Conservation (phyloP, 2,113 vertebrate species). For the Rattus rattus region DNA sequence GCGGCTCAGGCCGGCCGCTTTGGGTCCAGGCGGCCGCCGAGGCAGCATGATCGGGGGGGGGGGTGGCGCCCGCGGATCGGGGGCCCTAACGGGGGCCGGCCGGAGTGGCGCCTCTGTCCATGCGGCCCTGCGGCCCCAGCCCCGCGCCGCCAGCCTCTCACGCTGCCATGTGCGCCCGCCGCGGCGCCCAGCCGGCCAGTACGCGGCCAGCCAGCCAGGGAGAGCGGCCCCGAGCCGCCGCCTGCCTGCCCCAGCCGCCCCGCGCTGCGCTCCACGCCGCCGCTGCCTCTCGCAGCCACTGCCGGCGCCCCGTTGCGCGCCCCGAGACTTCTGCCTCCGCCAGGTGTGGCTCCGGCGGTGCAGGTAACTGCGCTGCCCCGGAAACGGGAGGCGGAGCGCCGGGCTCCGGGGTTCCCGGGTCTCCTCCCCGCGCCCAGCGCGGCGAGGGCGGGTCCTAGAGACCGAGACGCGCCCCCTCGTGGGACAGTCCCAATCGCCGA, state of each 20-base stretch:
- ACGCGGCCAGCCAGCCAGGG: slow-evolving; percentile 64
- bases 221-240: slow-evolving; percentile 48
- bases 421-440: slow-evolving; percentile 72
- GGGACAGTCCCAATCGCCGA: slow-evolving; percentile 53
- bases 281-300: slow-evolving; percentile 57
- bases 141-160: slow-evolving; percentile 64
- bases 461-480: slow-evolving; percentile 80
- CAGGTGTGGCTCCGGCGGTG: slow-evolving; percentile 76
- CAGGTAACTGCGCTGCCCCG: slow-evolving; percentile 82
- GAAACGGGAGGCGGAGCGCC: slow-evolving; percentile 81
- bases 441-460: slow-evolving; percentile 73
- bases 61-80: slow-evolving; percentile 36
- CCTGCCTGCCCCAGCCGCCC: slow-evolving; percentile 61
- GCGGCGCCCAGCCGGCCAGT: slow-evolving; percentile 66
- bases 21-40: slow-evolving; percentile 42
- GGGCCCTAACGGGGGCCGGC: slow-evolving; percentile 63
- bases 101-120: slow-evolving; percentile 69
- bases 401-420: slow-evolving; percentile 65
- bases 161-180: slow-evolving; percentile 73
- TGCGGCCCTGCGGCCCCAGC: slow-evolving; percentile 71
- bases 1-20: slow-evolving; percentile 47
- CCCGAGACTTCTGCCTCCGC: slow-evolving; percentile 72
- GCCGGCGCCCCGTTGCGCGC: neutral
- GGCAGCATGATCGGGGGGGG: slow-evolving; percentile 68
- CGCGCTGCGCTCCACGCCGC: slow-evolving; percentile 53